phyloP scores from a whole-genome alignment of 1,140 invertebrate species.

The Acyrthosiphon pisum region DNA sequence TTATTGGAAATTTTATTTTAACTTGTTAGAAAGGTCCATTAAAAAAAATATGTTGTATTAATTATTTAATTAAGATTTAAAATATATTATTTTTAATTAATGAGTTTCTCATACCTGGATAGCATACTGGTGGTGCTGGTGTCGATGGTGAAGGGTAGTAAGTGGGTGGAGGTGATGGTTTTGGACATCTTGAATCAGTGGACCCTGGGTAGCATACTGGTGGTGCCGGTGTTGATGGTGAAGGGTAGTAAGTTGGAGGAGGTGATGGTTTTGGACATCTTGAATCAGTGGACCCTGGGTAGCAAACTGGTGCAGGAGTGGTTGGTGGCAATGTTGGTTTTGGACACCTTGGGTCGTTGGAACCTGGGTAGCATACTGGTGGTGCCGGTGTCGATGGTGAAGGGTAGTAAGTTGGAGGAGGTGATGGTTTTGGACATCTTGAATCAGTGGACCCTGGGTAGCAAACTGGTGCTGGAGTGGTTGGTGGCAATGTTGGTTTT shows the following conservation, averaged over 20 bases:
- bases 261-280: constrained; percentile 59
- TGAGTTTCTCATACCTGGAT: constrained; percentile 48
- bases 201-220: constrained; percentile 62
- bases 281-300: constrained; percentile 61
- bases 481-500: constrained; percentile 58
- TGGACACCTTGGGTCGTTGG: too few relatives aligned
- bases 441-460: too few relatives aligned
- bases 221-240: constrained; percentile 58
- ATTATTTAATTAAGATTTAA: too few relatives aligned
- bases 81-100: too few relatives aligned
- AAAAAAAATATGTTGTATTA: too few relatives aligned
- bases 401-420: too few relatives aligned
- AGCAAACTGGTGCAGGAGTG: constrained; percentile 55
- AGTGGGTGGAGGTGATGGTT: constrained; percentile 59
- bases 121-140: constrained; percentile 58
- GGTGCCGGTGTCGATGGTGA: too few relatives aligned
- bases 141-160: constrained; percentile 59
- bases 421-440: too few relatives aligned
- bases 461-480: too few relatives aligned
- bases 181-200: constrained; percentile 63
- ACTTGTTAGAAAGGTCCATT: too few relatives aligned
- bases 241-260: not conserved
- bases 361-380: too few relatives aligned
- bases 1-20: too few relatives aligned
- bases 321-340: constrained; percentile 61